Evolutionary conservation across 2,888 invertebrate species (phyloP), one percentile per base, ranked within the genome.

Genomic region (Nemapogon koenigi): DNA sequence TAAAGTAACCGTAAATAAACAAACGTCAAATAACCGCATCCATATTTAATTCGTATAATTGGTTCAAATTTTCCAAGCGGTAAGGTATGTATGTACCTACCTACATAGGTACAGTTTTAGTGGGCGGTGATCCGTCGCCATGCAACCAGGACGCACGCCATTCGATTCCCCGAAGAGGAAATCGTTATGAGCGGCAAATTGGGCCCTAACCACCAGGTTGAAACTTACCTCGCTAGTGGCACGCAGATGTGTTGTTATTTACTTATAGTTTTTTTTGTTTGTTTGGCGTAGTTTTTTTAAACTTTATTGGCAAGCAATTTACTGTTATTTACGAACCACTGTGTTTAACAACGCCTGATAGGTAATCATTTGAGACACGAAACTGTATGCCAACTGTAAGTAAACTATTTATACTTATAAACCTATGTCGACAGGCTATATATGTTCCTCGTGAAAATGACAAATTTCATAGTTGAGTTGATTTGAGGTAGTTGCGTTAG

Each of bases 81-180:
- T 3, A 15, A 13, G 28, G 28, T 28, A 31, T n/a, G 16, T n/a
- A 11, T 13, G 31, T n/a, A n/a, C n/a, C 8, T 13, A 18, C 18
- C 33, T 16, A 16, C 17, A n/a, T 31, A 16, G 31, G 31, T 33
- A 19, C 19, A 15, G 16, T 35, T 22, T 26, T 25, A 18, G 26
- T 35, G 35, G 35, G 35, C 35, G 35, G n/a, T 35, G 11, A 2
- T 15, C 4, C 35, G 35, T 35, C 35, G 35, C 26, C 35, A 35
- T 35, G 35, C 27, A 33, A 52, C 66, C 63, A 65, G 65, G 64
- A 59, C 66, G 63, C 75, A 75, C 73, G 75, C 71, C 59, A 75
- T 70, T 69, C 72, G 65, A 71, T 73, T 76, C 75, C 73, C 72
- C 66, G 73, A 72, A 76, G 71, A 76, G 73, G 75, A 75, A 76